Conservation (phyloP, 2,113 vertebrate species). For the Nestor notabilis region DNA sequence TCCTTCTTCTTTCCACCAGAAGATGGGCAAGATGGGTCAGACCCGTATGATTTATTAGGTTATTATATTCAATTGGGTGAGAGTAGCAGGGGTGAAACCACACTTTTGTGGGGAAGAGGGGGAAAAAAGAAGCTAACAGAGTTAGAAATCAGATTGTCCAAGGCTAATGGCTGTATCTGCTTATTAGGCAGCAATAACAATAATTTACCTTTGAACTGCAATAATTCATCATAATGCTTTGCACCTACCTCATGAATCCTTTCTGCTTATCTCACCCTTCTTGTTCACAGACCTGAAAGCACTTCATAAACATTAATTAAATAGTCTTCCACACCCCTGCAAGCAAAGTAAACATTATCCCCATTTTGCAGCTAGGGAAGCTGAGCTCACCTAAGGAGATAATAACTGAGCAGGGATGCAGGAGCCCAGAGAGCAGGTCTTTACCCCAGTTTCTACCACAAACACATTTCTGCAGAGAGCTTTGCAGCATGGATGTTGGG, state of each 20-base stretch:
- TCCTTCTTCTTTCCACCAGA: neutral
- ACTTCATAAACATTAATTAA: conserved; percentile 51
- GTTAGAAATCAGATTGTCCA: neutral
- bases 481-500: accelerated
- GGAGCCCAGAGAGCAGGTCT: neutral
- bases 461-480: neutral
- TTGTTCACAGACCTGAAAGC: conserved; percentile 11
- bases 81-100: neutral
- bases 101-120: neutral
- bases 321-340: conserved; percentile 33
- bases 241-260: neutral
- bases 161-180: neutral
- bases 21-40: neutral
- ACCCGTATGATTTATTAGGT: neutral
- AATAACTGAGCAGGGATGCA: neutral
- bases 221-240: neutral
- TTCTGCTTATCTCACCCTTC: neutral
- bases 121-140: neutral
- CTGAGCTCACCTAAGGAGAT: neutral
- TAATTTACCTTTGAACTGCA: conserved; percentile 10
- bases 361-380: neutral
- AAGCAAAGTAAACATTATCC: conserved; percentile 17
- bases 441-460: neutral
- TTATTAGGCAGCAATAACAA: neutral
- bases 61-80: neutral